Evolutionary conservation across 1,140 invertebrate species (phyloP).

Genomic region (Drosophila melanica): DNA sequence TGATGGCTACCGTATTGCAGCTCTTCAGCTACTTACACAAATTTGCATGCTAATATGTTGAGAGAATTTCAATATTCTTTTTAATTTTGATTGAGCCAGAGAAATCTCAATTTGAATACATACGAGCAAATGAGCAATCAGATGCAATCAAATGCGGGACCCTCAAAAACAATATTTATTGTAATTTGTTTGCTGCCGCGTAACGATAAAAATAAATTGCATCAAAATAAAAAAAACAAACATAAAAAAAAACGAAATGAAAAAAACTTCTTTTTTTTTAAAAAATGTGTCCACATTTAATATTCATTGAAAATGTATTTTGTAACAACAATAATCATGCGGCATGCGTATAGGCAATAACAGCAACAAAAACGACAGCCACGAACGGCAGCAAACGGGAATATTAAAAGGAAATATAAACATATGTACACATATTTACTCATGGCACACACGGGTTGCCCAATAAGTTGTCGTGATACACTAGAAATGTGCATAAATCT

Average conservation of each 20-base stretch:
- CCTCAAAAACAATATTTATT: slow-evolving; percentile 69
- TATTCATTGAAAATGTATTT: slow-evolving; percentile 75
- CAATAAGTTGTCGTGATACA: not conserved
- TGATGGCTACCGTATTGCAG: too few relatives aligned
- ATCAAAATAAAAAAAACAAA: slow-evolving; percentile 15
- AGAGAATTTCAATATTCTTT: too few relatives aligned
- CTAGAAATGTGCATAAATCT: too few relatives aligned
- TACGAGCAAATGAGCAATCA: slow-evolving; percentile 20
- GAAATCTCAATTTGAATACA: not conserved
- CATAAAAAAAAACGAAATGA: slow-evolving; percentile 23
- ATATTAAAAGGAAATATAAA: slow-evolving; percentile 33
- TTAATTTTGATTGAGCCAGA: too few relatives aligned
- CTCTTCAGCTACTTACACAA: too few relatives aligned
- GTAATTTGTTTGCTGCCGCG: slow-evolving; percentile 54
- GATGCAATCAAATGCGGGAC: slow-evolving; percentile 32
- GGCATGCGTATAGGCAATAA: slow-evolving; percentile 34
- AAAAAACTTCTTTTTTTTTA: slow-evolving; percentile 54
- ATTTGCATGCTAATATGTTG: too few relatives aligned
- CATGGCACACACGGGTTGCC: not conserved
- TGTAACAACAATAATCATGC: slow-evolving; percentile 73
- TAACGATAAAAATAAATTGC: slow-evolving; percentile 52
- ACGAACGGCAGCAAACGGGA: slow-evolving; percentile 6
- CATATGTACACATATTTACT: slow-evolving; percentile 5
- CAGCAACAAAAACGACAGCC: slow-evolving; percentile 18
- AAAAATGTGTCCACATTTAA: slow-evolving; percentile 71